phyloP scores from a whole-genome alignment of 2,113 vertebrate species.

The Indri indri region DNA sequence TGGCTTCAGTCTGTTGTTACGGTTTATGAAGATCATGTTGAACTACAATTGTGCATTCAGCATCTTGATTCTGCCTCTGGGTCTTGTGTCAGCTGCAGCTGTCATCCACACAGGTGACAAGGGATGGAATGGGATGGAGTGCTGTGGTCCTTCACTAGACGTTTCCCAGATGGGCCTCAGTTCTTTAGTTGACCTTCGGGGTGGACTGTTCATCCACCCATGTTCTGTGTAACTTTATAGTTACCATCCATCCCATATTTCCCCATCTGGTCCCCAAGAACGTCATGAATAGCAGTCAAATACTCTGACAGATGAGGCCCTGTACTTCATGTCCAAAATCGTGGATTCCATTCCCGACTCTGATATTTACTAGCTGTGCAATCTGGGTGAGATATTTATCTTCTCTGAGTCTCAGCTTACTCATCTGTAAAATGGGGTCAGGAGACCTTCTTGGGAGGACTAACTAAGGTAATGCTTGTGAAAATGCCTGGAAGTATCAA shows the following conservation, averaged over 20 bases:
- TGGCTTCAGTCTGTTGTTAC: neutral
- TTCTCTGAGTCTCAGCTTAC: neutral
- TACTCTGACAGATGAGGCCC: neutral
- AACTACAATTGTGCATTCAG: neutral
- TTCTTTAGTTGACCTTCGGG: neutral
- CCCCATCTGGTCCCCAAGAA: neutral
- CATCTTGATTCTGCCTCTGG: neutral
- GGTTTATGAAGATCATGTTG: neutral
- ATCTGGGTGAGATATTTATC: neutral
- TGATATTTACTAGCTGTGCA: neutral
- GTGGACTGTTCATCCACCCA: neutral
- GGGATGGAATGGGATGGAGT: neutral
- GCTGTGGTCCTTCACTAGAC: neutral
- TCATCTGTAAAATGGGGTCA: neutral
- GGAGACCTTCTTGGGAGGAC: neutral
- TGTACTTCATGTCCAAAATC: neutral
- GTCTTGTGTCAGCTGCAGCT: neutral
- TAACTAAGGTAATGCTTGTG: neutral
- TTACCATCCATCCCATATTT: neutral
- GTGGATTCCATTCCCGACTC: neutral
- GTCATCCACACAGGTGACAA: accelerated
- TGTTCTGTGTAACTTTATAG: neutral
- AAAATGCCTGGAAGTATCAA: neutral
- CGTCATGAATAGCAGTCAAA: neutral
- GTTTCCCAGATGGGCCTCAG: neutral